These are phyloP conservation scores for Centropus unirufus DNA, from an alignment of 2,113 vertebrate genomes.

Conservation along the genomic window DNA sequence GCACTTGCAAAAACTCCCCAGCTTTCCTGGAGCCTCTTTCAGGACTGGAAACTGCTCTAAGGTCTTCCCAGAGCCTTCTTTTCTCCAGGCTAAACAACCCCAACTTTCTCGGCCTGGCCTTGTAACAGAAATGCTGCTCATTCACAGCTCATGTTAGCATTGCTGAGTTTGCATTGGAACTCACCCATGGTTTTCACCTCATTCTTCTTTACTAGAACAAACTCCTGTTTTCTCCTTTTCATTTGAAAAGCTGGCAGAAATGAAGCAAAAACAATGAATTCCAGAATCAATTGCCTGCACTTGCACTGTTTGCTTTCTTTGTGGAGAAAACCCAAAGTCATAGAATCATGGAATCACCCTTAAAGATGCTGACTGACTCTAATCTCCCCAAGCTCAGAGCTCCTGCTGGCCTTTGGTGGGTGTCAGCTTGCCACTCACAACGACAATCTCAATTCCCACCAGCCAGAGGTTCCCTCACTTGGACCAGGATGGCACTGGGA, in stretches of 20 bases:
- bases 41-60: no score
- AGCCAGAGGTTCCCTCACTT: neutral
- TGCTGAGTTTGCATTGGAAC: neutral
- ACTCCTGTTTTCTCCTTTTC: neutral
- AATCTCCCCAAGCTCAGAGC: neutral
- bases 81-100: neutral
- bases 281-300: neutral
- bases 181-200: neutral
- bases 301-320: neutral
- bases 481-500: neutral
- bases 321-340: neutral
- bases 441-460: neutral
- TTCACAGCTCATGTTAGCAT: neutral
- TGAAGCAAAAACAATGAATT: neutral
- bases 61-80: no score
- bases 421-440: neutral
- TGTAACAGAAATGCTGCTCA: neutral
- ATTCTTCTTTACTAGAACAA: neutral
- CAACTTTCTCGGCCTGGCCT: no score
- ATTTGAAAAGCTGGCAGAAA: neutral
- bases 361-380: neutral
- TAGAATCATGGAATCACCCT: neutral
- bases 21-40: no score
- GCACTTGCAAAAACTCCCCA: no score
- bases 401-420: neutral